Evolutionary conservation across 2,113 vertebrate species (phyloP).

Genomic region (Antechinus flavipes): DNA sequence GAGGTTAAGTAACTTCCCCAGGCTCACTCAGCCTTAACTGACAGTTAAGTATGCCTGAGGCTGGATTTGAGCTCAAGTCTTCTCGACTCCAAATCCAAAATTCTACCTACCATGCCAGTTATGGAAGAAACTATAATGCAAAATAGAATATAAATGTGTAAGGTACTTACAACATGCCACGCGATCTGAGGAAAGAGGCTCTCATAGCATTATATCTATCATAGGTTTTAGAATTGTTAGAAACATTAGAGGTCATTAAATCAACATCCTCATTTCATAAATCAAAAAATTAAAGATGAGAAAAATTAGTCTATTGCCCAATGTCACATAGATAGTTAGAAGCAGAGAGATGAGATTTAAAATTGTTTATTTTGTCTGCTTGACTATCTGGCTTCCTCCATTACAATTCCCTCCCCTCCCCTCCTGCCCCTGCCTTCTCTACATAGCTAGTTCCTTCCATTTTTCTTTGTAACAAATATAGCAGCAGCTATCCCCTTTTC

Average conservation of each 20-base stretch:
- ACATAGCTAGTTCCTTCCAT: neutral
- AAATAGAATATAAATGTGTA: neutral
- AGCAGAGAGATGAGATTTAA: neutral
- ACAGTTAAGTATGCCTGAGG: neutral
- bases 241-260: neutral
- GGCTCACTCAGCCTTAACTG: neutral
- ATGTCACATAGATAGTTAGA: neutral
- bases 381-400: neutral
- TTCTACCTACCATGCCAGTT: neutral
- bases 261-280: neutral
- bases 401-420: no score
- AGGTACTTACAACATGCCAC: neutral
- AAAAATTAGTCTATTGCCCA: neutral
- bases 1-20: neutral
- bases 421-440: neutral
- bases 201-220: neutral
- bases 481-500: neutral
- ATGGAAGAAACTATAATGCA: neutral
- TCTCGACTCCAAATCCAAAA: neutral
- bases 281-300: neutral
- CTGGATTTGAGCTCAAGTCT: neutral
- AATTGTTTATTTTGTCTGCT: neutral
- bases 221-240: neutral
- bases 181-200: neutral
- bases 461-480: neutral